phyloP scores from a whole-genome alignment of 2,888 invertebrate species.

The Malthinus flaveolus region DNA sequence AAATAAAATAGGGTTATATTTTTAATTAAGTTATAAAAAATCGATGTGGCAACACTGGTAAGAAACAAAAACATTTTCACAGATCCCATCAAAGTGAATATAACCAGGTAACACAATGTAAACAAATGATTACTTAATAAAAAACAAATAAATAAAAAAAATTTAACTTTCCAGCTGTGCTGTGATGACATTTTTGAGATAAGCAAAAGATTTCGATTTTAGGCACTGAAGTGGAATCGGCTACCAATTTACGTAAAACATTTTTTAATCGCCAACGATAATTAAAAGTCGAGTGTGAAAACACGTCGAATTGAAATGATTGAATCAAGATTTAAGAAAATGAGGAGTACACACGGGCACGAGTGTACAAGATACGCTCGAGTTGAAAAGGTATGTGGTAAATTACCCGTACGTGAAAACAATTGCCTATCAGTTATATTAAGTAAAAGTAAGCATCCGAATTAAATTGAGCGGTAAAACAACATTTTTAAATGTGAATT shows the following conservation, averaged over 20 bases:
- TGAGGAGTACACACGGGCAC: background rate
- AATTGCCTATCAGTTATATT: background rate
- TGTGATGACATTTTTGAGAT: conserved; percentile 4
- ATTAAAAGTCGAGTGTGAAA: too few relatives aligned
- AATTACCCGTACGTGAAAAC: background rate
- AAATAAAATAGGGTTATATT: too few relatives aligned
- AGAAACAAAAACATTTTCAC: background rate
- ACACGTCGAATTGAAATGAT: too few relatives aligned
- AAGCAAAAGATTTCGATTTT: background rate
- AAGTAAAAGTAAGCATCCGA: background rate
- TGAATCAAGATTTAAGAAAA: too few relatives aligned
- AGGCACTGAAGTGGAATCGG: background rate
- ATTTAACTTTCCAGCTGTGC: background rate
- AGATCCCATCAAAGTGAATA: background rate
- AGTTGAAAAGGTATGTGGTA: conserved; percentile 22
- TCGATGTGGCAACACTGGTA: background rate
- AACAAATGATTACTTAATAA: conserved; percentile 9
- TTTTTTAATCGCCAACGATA: too few relatives aligned
- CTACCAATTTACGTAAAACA: too few relatives aligned
- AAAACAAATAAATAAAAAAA: conserved; percentile 2
- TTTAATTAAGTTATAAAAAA: background rate
- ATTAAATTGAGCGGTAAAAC: conserved; percentile 8
- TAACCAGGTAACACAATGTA: conserved; percentile 7
- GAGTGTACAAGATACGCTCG: conserved; percentile 33
- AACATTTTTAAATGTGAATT: conserved; percentile 28